phyloP scores from a whole-genome alignment of 2,888 invertebrate genomes.

The Nemotelus pantherinus region DNA sequence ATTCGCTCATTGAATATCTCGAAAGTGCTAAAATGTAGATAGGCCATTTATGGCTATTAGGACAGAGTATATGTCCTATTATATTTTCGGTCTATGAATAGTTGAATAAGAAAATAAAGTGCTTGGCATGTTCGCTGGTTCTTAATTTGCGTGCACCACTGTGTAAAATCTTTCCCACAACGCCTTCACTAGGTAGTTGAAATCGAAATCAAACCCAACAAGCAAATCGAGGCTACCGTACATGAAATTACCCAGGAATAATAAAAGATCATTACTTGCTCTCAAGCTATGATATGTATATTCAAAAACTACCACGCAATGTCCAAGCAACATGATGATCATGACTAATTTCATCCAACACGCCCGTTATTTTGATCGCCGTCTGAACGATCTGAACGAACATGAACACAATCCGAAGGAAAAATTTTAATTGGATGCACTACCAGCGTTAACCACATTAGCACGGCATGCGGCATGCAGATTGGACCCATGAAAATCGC shows the following conservation, averaged over 20 bases:
- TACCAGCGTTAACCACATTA: constrained; percentile 31
- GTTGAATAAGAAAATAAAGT: too few relatives aligned
- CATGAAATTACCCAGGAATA: not conserved
- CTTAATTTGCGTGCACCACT: too few relatives aligned
- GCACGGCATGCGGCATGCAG: constrained; percentile 28
- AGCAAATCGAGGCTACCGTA: not conserved
- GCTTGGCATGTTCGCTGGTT: too few relatives aligned
- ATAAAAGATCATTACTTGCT: not conserved
- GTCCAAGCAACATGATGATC: constrained; percentile 4
- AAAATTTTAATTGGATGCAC: constrained; percentile 44
- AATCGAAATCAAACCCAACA: too few relatives aligned
- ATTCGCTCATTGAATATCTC: too few relatives aligned
- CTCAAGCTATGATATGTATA: not conserved
- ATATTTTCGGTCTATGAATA: too few relatives aligned
- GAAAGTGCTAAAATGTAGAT: too few relatives aligned
- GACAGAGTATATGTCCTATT: too few relatives aligned
- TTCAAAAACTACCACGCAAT: constrained; percentile 20
- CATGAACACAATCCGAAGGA: constrained; percentile 25
- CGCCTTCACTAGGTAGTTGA: too few relatives aligned
- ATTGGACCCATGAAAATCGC: constrained; percentile 30
- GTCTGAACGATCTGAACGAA: not conserved
- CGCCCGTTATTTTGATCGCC: constrained; percentile 29
- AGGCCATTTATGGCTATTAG: too few relatives aligned
- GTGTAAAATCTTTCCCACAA: too few relatives aligned
- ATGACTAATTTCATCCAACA: constrained; percentile 41